Percentiles rank a stretch among this genome's conserved stretches.
phyloP scores from a whole-genome alignment of 2,113 vertebrate species.

The Myotis lucifugus region DNA sequence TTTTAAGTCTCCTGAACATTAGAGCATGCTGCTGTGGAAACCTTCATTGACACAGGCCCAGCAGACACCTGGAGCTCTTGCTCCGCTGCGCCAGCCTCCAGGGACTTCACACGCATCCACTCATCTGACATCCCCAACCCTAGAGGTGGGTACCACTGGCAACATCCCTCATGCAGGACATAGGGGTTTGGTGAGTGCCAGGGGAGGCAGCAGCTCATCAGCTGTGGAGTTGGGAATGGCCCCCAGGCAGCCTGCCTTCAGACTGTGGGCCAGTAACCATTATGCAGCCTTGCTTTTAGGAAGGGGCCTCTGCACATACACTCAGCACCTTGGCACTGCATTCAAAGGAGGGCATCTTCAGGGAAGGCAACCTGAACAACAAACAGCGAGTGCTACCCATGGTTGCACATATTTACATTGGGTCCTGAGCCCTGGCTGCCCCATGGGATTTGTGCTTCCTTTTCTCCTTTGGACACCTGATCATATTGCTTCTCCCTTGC shows the following conservation, averaged over 20 bases:
- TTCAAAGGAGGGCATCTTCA: background rate
- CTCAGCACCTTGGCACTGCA: background rate
- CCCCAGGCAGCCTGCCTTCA: background rate
- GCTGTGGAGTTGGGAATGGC: background rate
- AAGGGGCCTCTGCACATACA: fast-evolving
- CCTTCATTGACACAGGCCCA: background rate
- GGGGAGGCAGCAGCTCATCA: background rate
- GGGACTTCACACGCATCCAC: fast-evolving
- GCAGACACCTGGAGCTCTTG: background rate
- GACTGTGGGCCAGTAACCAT: background rate
- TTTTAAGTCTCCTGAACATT: background rate
- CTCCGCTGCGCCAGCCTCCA: background rate
- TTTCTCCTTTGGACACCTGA: background rate
- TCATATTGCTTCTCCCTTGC: background rate
- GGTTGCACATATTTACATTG: fast-evolving
- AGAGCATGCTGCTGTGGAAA: fast-evolving
- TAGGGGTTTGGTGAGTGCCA: background rate
- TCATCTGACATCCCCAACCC: too few species aligned
- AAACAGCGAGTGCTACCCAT: background rate
- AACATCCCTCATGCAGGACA: background rate
- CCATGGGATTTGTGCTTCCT: background rate
- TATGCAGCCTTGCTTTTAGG: background rate
- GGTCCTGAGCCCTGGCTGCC: background rate
- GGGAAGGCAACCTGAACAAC: background rate
- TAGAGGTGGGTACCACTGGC: background rate